phyloP scores from a whole-genome alignment of 2,797 vertebrate genomes.

The Potorous gilbertii region DNA sequence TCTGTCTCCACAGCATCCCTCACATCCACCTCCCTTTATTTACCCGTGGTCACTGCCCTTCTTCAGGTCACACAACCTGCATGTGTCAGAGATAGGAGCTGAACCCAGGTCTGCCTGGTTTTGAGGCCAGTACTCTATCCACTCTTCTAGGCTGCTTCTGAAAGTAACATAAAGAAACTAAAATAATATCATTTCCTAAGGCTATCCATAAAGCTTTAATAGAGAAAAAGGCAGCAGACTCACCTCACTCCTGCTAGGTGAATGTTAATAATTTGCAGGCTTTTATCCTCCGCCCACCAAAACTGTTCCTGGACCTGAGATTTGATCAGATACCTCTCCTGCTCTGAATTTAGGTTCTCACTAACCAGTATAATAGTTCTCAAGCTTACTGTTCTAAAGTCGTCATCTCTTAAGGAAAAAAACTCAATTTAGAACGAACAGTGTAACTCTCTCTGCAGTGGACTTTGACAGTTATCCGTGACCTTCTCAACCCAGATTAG shows the following conservation, averaged over 20 bases:
- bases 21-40: background rate
- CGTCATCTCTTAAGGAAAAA: background rate
- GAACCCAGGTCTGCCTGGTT: background rate
- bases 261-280: constrained; percentile 1
- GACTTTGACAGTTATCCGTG: background rate
- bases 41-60: background rate
- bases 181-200: constrained; percentile 28
- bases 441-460: background rate
- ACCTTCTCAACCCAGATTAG: constrained; percentile 13
- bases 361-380: constrained; percentile 16
- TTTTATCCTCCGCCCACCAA: background rate
- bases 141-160: background rate
- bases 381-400: background rate
- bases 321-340: background rate
- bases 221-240: constrained; percentile 1
- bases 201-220: background rate
- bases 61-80: background rate
- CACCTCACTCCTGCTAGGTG: background rate
- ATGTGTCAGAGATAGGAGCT: background rate
- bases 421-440: background rate
- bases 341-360: constrained; percentile 30
- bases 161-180: background rate
- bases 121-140: background rate
- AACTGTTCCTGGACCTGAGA: background rate
- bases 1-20: background rate